phyloP scores from a whole-genome alignment of 2,797 vertebrate genomes.

The Prunella strophiata region DNA sequence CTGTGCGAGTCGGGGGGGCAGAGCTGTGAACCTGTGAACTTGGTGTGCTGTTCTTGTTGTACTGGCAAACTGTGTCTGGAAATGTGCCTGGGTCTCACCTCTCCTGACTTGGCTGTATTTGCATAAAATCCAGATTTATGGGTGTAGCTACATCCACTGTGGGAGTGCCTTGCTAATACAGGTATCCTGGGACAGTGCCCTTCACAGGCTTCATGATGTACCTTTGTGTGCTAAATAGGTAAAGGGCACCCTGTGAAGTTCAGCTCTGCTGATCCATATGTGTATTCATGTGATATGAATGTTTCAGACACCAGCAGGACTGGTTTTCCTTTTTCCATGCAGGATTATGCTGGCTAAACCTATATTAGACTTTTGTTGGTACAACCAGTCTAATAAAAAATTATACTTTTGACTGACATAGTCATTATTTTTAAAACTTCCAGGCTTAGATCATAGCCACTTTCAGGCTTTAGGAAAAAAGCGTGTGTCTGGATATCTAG shows the following conservation, averaged over 20 bases:
- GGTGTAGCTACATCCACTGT: accelerated
- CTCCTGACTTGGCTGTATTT: background rate
- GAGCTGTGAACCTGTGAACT: background rate
- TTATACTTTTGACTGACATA: background rate
- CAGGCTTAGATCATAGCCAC: background rate
- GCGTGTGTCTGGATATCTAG: background rate
- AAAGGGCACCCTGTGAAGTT: background rate
- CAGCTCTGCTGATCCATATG: background rate
- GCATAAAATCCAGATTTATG: background rate
- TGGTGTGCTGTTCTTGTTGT: background rate
- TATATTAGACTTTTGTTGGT: background rate
- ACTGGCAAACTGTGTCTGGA: background rate
- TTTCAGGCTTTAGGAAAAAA: background rate
- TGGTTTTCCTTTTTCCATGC: background rate
- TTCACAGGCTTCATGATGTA: background rate
- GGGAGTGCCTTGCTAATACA: background rate
- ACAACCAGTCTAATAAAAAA: background rate
- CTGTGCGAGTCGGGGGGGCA: background rate
- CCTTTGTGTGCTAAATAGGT: background rate
- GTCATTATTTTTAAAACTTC: background rate
- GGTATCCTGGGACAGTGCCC: background rate
- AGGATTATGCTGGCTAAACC: background rate
- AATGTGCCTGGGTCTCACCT: background rate
- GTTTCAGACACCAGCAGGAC: background rate
- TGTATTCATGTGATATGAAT: accelerated